Base-by-base conservation (phyloP, 35 echinoderm and acorn worm genomes). In the Eucidaris tribuloides region DNA sequence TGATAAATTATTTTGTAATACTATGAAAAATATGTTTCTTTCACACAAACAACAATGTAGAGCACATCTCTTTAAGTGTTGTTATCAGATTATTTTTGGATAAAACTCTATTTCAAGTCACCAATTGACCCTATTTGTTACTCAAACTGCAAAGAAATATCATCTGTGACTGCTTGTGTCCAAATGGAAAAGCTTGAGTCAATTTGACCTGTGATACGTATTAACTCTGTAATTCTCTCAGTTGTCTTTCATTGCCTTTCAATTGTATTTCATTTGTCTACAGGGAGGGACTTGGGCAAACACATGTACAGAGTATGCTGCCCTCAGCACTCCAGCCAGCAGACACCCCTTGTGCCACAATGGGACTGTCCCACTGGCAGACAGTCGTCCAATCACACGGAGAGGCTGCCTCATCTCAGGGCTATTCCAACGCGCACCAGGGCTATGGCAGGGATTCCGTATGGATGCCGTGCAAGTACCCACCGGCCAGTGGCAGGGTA, bases 321-420 rank as follows among this genome's bases (percentile, higher is more conserved):
- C 68, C 68, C 34, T 74, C 68, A 18, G 24, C 68, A 38, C 41
- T 74, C 13, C 68, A 74, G 68, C 68, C 34, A 42, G 68, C 68
- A 42, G 68, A 74, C 15, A 74, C 68, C 68, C 68, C 68, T 0
- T 74, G 68, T 74, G 68, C 35, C 1, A 74, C 34, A 19, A 44
- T 74, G 68, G 68, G 68, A 19, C 38, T 74, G 68, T 35, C 29
- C 68, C 68, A 74, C 37, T 74, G 68, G 68, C 68, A 74, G 41
- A 74, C 68, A 74, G 68, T 74, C 37, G 68, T 74, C 68, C 68
- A 74, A 44, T 74, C 68, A 74, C 68, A 74, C 35, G 68, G 68
- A 44, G 68, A 74, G 17, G 23, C 35, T 24, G 11, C 68, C 9
- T 41, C 68, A 25, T 74, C 68, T 32, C 68, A 74, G 68, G 68